Percentiles rank a stretch among this genome's conserved stretches.
phyloP scores from a whole-genome alignment of 2,888 invertebrate species.

The Dynastes grantii region DNA sequence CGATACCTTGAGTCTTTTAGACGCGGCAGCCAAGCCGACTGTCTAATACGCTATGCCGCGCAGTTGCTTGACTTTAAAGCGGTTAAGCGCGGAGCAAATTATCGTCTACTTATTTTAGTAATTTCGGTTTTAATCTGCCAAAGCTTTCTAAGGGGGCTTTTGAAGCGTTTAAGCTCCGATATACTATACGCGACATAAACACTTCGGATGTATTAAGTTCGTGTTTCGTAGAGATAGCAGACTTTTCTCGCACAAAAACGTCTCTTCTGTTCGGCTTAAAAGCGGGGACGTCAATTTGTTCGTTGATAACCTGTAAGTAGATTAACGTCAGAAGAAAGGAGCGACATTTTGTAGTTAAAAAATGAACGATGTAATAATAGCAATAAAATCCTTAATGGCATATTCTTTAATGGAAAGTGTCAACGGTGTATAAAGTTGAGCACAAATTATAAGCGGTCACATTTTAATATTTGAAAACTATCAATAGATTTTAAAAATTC shows the following conservation, averaged over 20 bases:
- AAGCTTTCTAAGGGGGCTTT: neutral
- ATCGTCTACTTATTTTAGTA: conserved; percentile 11
- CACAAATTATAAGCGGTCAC: too few species aligned
- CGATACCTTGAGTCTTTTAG: neutral
- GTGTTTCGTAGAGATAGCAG: conserved; percentile 11
- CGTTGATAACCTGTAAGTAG: conserved; percentile 10
- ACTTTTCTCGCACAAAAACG: neutral
- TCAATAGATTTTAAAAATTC: too few species aligned
- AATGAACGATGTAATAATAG: neutral
- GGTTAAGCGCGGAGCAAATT: conserved; percentile 5
- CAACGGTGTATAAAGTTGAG: too few species aligned
- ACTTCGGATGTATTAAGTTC: conserved; percentile 9
- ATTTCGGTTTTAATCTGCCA: neutral
- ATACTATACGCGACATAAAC: conserved; percentile 6
- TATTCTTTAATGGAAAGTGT: too few species aligned
- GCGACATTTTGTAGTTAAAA: neutral
- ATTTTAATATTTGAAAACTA: too few species aligned
- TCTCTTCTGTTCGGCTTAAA: neutral
- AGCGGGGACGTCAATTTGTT: conserved; percentile 5
- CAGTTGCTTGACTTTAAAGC: neutral
- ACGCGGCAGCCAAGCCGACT: neutral
- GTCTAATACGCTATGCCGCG: too few species aligned
- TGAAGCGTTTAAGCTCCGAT: neutral
- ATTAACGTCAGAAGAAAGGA: neutral
- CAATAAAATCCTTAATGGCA: too few species aligned